phyloP scores from a whole-genome alignment of 2,113 vertebrate genomes.

The Guaruba guarouba region DNA sequence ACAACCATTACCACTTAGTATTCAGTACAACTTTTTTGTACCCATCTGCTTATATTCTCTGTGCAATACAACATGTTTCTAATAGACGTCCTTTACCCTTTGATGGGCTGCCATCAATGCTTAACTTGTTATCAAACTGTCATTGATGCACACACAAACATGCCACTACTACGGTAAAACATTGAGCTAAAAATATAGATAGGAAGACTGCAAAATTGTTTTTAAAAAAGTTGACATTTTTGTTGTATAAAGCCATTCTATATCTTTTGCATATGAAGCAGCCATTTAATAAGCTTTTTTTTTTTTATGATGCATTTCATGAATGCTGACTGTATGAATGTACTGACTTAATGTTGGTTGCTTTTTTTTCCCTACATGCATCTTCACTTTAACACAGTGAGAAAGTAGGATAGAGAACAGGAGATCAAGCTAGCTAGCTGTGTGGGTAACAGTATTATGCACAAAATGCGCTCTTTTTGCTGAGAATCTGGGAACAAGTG shows the following conservation, averaged over 20 bases:
- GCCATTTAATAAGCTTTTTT: background rate
- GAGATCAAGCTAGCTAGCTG: background rate
- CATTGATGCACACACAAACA: background rate
- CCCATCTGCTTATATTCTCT: background rate
- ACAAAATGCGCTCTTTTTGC: background rate
- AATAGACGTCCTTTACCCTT: background rate
- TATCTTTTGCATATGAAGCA: background rate
- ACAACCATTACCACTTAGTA: background rate
- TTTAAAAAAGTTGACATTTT: background rate
- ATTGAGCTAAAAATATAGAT: background rate
- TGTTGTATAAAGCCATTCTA: background rate
- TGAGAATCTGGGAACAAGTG: background rate
- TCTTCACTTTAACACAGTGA: background rate
- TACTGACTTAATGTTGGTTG: background rate
- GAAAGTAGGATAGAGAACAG: background rate
- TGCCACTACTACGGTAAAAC: background rate
- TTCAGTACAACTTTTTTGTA: background rate
- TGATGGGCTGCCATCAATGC: background rate
- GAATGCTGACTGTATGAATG: background rate
- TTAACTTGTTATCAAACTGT: background rate
- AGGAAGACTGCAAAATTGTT: background rate
- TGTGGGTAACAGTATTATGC: background rate
- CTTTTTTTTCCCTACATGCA: background rate
- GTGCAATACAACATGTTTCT: background rate
- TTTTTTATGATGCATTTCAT: background rate